These are phyloP conservation scores for pig (Sus scrofa) DNA, from an alignment of 2,113 vertebrate genomes.

Conservation along the genomic window T2T-Sscrofa CM000818.6:6642501-6643000, in stretches of 20 bases:
- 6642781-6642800: not conserved
- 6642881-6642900: not conserved
- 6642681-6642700: not conserved
- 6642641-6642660: not conserved
- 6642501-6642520: not conserved
- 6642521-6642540: not conserved
- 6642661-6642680: not conserved
- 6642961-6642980: not conserved
- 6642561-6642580: not conserved
- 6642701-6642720: rapidly evolving
- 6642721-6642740: not conserved
- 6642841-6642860: not conserved
- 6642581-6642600: not conserved
- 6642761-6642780: not conserved
- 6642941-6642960: not conserved
- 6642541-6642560: not conserved
- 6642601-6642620: not conserved
- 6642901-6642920: not conserved
- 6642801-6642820: not conserved
- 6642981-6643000: not conserved
- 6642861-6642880: not conserved
- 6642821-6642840: not conserved
- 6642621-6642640: not conserved
- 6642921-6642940: not conserved
- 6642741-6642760: not conserved